A percentile compares a stretch with the other conserved stretches of the same genome.
Conservation (phyloP, 2,888 invertebrate species). For the Ochropleura leucogaster region DNA sequence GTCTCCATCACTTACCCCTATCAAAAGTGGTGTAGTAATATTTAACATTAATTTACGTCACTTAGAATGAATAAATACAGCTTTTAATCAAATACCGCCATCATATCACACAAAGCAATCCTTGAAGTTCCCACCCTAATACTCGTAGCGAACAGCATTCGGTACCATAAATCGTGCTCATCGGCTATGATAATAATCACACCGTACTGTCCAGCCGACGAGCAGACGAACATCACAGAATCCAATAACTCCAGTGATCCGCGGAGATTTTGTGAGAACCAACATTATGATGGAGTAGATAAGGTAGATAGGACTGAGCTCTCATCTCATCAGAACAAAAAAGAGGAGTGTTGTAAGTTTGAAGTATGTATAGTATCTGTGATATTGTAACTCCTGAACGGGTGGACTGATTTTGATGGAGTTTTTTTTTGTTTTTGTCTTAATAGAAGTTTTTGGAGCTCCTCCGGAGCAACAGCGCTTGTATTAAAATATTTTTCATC, state of each 20-base stretch:
- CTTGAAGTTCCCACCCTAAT: not conserved
- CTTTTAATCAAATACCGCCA: not conserved
- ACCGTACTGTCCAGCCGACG: constrained; percentile 62
- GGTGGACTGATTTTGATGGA: too few relatives aligned
- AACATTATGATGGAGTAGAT: constrained; percentile 70
- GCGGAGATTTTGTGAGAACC: constrained; percentile 75
- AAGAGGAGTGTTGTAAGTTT: too few relatives aligned
- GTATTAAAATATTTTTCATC: too few relatives aligned
- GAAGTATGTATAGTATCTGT: too few relatives aligned
- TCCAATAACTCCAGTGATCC: constrained; percentile 83
- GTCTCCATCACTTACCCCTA: too few relatives aligned
- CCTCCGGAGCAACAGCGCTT: too few relatives aligned
- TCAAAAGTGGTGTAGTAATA: too few relatives aligned
- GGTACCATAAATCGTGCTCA: constrained; percentile 53
- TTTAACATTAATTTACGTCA: too few relatives aligned
- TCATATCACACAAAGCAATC: not conserved
- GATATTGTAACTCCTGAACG: too few relatives aligned
- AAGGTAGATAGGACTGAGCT: constrained; percentile 58
- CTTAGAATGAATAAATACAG: too few relatives aligned
- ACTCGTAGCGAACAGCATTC: not conserved
- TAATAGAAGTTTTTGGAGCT: too few relatives aligned
- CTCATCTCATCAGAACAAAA: not conserved
- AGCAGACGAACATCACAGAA: constrained; percentile 74
- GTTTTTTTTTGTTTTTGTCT: too few relatives aligned
- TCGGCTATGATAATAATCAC: constrained; percentile 63